phyloP scores from a whole-genome alignment of 2,113 vertebrate species.

The Aegotheles bennettii region DNA sequence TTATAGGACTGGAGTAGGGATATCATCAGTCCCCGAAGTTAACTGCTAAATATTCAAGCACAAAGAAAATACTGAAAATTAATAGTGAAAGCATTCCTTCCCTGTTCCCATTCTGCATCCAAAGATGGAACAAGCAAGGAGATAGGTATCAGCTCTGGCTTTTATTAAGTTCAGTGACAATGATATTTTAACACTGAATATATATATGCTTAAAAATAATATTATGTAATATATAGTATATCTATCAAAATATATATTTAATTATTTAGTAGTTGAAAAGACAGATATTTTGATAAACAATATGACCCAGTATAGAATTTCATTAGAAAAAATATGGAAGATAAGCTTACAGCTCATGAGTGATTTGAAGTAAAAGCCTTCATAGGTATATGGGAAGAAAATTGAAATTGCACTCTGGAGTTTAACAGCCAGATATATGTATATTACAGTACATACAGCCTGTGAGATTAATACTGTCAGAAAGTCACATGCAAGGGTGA shows the following conservation, averaged over 20 bases:
- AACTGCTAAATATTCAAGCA: background rate
- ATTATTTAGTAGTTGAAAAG: background rate
- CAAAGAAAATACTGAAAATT: background rate
- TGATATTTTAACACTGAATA: background rate
- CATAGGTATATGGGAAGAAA: background rate
- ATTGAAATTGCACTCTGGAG: background rate
- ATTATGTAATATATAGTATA: background rate
- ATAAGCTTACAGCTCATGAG: background rate
- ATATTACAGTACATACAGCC: background rate
- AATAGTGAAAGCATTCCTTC: background rate
- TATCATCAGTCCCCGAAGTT: background rate
- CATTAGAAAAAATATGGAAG: background rate
- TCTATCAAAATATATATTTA: background rate
- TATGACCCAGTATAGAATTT: background rate
- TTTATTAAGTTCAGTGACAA: background rate
- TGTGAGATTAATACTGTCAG: conserved; percentile 11
- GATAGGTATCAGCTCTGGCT: background rate
- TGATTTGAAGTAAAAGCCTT: background rate
- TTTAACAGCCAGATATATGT: background rate
- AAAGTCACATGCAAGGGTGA: conserved; percentile 7
- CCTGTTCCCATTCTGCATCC: background rate
- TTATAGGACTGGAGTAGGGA: background rate
- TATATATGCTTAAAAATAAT: no score
- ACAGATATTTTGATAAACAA: background rate
- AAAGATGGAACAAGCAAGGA: background rate